Conservation (phyloP, 2,113 vertebrate genomes). For the Cariama cristata region DNA sequence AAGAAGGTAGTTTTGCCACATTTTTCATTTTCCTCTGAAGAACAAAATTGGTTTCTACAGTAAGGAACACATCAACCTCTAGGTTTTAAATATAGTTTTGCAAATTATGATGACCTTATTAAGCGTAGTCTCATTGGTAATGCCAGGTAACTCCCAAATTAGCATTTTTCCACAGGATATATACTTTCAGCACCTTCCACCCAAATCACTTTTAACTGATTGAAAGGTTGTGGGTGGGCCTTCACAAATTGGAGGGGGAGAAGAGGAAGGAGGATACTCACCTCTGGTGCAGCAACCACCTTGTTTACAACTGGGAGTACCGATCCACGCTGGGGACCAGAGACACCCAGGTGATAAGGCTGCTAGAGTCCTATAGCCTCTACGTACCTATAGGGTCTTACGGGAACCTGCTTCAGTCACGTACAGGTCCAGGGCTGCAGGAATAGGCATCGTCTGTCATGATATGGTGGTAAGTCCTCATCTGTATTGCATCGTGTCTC, state of each 20-base stretch:
- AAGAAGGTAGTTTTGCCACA: background rate
- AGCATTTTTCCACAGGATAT: background rate
- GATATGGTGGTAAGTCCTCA: background rate
- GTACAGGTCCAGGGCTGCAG: background rate
- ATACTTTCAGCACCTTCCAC: background rate
- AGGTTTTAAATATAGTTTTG: background rate
- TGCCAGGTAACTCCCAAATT: background rate
- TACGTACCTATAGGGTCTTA: background rate
- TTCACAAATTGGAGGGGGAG: background rate
- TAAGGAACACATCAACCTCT: background rate
- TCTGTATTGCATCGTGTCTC: background rate
- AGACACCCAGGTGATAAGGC: background rate
- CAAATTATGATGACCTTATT: background rate
- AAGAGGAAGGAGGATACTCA: background rate
- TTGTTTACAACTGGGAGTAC: background rate
- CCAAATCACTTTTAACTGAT: background rate
- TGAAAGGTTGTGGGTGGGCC: background rate
- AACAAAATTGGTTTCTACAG: background rate
- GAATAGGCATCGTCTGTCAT: background rate
- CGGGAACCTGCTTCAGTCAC: background rate
- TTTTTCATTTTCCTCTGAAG: background rate
- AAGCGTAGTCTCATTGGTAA: background rate
- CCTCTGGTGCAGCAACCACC: background rate
- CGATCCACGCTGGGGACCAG: fast-evolving
- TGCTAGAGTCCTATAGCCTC: background rate